These are phyloP conservation scores for Mythimna vitellina DNA, from an alignment of 2,888 invertebrate genomes.

Conservation along the genomic window DNA sequence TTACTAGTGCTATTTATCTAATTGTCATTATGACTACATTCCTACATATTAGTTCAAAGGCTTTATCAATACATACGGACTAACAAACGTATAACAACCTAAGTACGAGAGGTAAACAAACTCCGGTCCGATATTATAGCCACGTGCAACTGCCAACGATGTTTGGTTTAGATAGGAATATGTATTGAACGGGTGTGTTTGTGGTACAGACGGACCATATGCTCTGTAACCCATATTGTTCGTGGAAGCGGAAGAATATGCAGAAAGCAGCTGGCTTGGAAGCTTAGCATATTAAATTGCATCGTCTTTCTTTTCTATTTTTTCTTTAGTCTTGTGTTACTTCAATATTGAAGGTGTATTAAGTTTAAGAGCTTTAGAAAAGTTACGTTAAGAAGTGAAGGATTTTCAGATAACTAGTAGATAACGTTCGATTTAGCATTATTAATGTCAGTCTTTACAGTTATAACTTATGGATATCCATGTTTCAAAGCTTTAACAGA, in stretches of 20 bases:
- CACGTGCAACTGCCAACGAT: constrained; percentile 57
- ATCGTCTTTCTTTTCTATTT: background rate
- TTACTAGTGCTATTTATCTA: background rate
- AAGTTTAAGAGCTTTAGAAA: background rate
- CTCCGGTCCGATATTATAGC: constrained; percentile 56
- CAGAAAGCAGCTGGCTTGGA: constrained; percentile 27
- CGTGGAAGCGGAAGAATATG: constrained; percentile 48
- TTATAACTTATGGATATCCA: background rate
- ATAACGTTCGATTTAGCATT: background rate
- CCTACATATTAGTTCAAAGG: constrained; percentile 24
- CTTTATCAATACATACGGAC: constrained; percentile 47
- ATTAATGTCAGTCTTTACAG: background rate
- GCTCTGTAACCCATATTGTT: constrained; percentile 47
- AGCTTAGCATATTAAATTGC: constrained; percentile 30
- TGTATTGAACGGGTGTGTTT: constrained; percentile 40
- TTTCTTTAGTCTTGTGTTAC: background rate
- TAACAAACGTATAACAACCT: constrained; percentile 20
- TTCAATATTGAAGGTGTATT: background rate
- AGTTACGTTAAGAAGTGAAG: background rate
- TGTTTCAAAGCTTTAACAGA: background rate
- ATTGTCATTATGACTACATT: constrained; percentile 9
- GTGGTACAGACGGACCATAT: constrained; percentile 25
- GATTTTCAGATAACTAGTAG: background rate
- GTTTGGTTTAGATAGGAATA: constrained; percentile 50
- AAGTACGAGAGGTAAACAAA: constrained; percentile 61